Percentiles rank a stretch among this genome's conserved stretches.
Evolutionary conservation across 2,888 invertebrate genomes (phyloP).

Genomic region (Caenorhabditis sp.): DNA sequence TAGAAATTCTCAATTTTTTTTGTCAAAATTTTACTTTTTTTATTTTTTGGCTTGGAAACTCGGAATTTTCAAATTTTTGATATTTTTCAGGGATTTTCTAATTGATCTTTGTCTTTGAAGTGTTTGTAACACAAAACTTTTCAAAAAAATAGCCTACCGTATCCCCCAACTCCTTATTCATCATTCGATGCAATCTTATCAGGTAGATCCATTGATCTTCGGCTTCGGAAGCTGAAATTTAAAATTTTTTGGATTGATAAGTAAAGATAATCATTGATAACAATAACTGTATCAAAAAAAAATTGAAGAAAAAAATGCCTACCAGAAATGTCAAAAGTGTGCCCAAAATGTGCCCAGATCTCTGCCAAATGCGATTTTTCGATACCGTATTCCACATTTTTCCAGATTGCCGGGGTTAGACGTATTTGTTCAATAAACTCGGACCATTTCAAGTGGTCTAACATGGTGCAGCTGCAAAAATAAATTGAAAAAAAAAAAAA

Average conservation of each 20-base stretch:
- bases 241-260: too few species aligned
- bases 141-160: constrained; percentile 9
- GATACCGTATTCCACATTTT: constrained; percentile 34
- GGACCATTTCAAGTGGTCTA: constrained; percentile 26
- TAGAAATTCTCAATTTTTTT: too few species aligned
- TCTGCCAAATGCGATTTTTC: constrained; percentile 34
- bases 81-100: too few species aligned
- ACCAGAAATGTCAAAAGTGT: constrained; percentile 55
- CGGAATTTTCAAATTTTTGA: too few species aligned
- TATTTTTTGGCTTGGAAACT: too few species aligned
- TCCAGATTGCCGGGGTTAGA: constrained; percentile 54
- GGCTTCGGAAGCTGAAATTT: constrained; percentile 40
- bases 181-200: constrained; percentile 34
- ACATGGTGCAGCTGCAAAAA: constrained; percentile 2
- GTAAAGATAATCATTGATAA: too few species aligned
- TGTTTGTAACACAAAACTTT: background rate
- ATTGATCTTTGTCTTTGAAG: too few species aligned
- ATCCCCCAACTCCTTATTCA: constrained; percentile 23
- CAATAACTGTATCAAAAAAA: too few species aligned
- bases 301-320: background rate
- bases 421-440: constrained; percentile 53
- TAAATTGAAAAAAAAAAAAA: background rate
- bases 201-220: constrained; percentile 53
- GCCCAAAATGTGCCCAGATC: constrained; percentile 57
- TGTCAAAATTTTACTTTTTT: too few species aligned